phyloP scores from a whole-genome alignment of 2,113 vertebrate species.

The Phyllopteryx taeniolatus region DNA sequence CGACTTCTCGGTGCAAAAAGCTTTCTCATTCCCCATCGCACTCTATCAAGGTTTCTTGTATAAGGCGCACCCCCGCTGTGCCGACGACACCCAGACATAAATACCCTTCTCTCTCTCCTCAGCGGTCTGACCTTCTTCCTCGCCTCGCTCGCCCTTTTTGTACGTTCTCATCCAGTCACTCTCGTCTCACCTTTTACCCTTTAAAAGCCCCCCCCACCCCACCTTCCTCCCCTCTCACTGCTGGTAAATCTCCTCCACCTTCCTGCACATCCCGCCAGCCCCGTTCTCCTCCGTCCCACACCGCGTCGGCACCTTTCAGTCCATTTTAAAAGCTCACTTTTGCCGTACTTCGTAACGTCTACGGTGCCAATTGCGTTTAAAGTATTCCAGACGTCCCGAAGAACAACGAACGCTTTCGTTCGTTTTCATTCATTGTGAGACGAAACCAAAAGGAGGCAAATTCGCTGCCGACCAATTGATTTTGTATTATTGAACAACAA shows the following conservation, averaged over 20 bases:
- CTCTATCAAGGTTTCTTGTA: conserved; percentile 53
- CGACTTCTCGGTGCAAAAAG: conserved; percentile 36
- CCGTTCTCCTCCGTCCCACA: conserved; percentile 30
- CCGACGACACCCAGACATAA: conserved; percentile 60
- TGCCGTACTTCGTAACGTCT: neutral
- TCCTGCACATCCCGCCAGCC: conserved; percentile 14
- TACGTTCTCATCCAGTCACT: neutral
- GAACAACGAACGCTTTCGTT: no score
- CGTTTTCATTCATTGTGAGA: no score
- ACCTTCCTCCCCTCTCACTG: conserved; percentile 15
- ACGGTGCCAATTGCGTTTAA: neutral
- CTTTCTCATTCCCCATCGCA: conserved; percentile 11
- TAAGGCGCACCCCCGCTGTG: conserved; percentile 48
- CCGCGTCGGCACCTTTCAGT: conserved; percentile 28
- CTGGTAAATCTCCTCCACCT: conserved; percentile 24
- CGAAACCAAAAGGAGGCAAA: no score
- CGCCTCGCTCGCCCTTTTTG: conserved; percentile 15
- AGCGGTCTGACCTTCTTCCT: conserved; percentile 59
- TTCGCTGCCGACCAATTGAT: no score
- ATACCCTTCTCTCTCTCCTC: conserved; percentile 52
- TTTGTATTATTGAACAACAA: no score
- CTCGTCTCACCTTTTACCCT: conserved; percentile 29
- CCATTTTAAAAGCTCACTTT: conserved; percentile 3
- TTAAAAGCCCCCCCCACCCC: conserved; percentile 18
- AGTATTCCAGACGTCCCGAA: no score